Evolutionary conservation across 1,140 invertebrate genomes (phyloP).

Genomic region (Lerema accius): DNA sequence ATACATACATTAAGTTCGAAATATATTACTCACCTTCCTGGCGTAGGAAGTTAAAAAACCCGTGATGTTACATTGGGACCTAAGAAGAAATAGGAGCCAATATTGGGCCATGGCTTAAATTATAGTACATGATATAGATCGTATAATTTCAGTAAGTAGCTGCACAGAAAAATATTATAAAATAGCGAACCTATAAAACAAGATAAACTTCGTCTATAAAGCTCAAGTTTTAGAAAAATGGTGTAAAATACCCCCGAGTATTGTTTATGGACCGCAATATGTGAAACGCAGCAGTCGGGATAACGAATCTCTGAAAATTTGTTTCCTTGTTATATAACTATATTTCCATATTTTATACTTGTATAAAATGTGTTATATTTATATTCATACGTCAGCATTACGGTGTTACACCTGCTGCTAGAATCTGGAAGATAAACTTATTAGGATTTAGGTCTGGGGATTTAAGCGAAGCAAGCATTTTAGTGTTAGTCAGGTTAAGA

Average conservation of each 20-base stretch:
- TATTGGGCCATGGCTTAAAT: too few species aligned
- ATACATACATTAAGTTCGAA: too few species aligned
- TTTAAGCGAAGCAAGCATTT: too few species aligned
- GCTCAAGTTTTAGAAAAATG: slow-evolving; percentile 12
- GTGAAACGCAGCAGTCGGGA: slow-evolving; percentile 13
- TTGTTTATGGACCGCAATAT: slow-evolving; percentile 30
- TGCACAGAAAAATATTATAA: slow-evolving; percentile 9
- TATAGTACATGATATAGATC: too few species aligned
- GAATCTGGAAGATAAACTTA: not conserved
- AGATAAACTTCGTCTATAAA: slow-evolving; percentile 20
- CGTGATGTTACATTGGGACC: too few species aligned
- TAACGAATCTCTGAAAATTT: slow-evolving; percentile 15
- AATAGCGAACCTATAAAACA: slow-evolving; percentile 10
- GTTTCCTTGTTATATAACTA: slow-evolving; percentile 11
- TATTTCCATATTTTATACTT: not conserved
- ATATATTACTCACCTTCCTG: too few species aligned
- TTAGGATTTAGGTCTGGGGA: too few species aligned
- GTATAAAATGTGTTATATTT: slow-evolving; percentile 9
- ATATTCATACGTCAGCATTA: not conserved
- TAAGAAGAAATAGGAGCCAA: too few species aligned
- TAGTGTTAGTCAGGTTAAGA: too few species aligned
- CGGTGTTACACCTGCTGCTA: not conserved
- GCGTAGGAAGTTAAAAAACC: too few species aligned
- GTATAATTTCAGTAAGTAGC: too few species aligned
- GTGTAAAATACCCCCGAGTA: slow-evolving; percentile 15